Percentiles rank a stretch among this genome's conserved stretches.
Conservation (phyloP, 2,113 vertebrate species). For the Orthonyx spaldingii region DNA sequence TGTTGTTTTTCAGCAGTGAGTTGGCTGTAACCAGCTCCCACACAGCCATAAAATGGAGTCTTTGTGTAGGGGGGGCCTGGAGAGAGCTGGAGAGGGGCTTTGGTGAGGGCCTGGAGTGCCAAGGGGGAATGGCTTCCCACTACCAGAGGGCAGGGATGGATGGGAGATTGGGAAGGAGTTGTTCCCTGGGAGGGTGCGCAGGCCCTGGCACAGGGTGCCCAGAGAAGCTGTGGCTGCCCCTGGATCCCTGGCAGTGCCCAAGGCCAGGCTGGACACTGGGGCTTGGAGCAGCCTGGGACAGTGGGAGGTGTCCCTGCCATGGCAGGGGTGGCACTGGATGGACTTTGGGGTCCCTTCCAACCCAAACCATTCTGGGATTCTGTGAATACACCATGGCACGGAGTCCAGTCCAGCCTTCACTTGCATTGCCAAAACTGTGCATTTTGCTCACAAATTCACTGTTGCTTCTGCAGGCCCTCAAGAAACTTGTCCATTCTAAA, state of each 20-base stretch:
- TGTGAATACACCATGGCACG: background rate
- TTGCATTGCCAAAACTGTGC: background rate
- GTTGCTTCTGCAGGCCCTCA: background rate
- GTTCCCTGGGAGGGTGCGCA: background rate
- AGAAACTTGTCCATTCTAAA: background rate
- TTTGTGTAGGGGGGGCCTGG: background rate
- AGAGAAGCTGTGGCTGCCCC: background rate
- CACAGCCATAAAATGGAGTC: background rate
- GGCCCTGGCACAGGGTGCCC: background rate
- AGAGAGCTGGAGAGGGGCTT: background rate
- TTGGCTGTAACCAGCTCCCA: background rate
- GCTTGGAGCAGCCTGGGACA: background rate
- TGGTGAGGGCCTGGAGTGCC: background rate
- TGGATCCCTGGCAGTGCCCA: background rate
- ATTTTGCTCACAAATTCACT: background rate
- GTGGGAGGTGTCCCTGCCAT: background rate
- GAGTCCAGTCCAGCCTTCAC: background rate
- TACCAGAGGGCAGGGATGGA: background rate
- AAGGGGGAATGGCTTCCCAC: background rate
- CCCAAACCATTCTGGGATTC: background rate
- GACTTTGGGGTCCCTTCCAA: fast-evolving
- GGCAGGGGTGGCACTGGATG: background rate
- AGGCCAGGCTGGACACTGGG: background rate
- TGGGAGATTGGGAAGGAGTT: background rate
- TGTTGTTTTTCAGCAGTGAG: background rate